phyloP scores from a whole-genome alignment of 2,113 vertebrate species.

The Charina bottae region DNA sequence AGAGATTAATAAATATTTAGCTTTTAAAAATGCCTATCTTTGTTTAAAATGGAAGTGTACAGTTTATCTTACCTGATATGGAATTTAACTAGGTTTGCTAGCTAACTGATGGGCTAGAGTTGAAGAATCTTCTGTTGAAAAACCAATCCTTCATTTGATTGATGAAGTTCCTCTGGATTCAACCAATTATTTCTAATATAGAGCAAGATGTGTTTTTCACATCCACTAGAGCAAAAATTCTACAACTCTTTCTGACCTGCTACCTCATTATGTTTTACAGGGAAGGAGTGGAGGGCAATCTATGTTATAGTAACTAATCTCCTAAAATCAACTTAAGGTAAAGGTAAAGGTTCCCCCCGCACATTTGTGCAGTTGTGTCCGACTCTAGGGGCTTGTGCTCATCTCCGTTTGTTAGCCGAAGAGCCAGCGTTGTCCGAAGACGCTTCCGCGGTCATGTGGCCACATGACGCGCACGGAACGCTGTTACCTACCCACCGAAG shows the following conservation, averaged over 20 bases:
- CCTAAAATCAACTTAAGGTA: neutral
- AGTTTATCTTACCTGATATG: neutral
- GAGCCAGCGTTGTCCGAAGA: no score
- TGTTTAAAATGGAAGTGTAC: neutral
- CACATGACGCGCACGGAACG: no score
- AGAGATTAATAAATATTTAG: neutral
- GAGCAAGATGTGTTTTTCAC: neutral
- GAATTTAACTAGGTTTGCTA: neutral
- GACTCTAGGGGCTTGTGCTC: no score
- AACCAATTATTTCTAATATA: neutral
- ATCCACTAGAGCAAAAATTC: neutral
- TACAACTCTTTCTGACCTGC: neutral
- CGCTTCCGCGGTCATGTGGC: no score
- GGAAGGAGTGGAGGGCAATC: neutral
- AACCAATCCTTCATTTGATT: neutral
- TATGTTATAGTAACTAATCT: neutral
- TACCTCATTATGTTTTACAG: neutral
- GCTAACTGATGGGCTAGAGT: neutral
- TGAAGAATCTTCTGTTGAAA: neutral
- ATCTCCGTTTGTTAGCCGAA: no score
- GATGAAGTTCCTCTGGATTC: neutral
- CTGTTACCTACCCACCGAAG: no score
- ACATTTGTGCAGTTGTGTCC: no score
- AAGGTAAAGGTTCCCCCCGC: no score
- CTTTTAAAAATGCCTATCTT: neutral